A percentile compares a stretch with the other conserved stretches of the same genome.
These are phyloP conservation scores for Drosophila histrio DNA, from an alignment of 2,888 invertebrate species.

Conservation along the genomic window DNA sequence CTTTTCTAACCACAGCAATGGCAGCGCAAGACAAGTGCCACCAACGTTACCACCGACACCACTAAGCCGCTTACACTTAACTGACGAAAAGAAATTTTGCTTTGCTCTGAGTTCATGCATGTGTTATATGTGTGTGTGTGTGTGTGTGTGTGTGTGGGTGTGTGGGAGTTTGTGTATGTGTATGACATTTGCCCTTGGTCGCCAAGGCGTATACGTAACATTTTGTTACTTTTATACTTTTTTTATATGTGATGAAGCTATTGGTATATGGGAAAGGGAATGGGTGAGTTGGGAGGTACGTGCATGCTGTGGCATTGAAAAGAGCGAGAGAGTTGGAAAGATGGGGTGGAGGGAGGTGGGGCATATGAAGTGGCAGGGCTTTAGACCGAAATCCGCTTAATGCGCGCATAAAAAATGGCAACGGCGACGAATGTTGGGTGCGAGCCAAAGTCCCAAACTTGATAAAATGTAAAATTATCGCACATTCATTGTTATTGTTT, in stretches of 20 bases:
- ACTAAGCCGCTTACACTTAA: constrained; percentile 72
- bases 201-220: constrained; percentile 63
- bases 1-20: constrained; percentile 64
- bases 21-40: constrained; percentile 41
- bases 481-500: constrained; percentile 79
- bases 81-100: constrained; percentile 47
- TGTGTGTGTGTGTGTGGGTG: background rate
- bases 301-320: background rate
- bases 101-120: background rate
- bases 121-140: background rate
- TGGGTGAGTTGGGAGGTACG: background rate
- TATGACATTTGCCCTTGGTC: constrained; percentile 72
- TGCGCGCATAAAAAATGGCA: constrained; percentile 78
- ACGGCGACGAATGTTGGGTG: constrained; percentile 58
- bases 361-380: constrained; percentile 73
- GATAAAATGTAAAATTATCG: constrained; percentile 80
- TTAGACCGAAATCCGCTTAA: constrained; percentile 75
- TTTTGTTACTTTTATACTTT: constrained; percentile 60
- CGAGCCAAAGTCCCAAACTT: constrained; percentile 60
- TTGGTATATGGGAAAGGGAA: background rate
- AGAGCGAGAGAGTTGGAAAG: background rate
- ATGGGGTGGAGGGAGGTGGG: background rate
- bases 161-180: background rate
- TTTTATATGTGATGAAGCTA: constrained; percentile 21
- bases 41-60: constrained; percentile 55